These are phyloP conservation scores for Xylota segnis DNA, from an alignment of 2,888 invertebrate genomes.

Conservation along the genomic window DNA sequence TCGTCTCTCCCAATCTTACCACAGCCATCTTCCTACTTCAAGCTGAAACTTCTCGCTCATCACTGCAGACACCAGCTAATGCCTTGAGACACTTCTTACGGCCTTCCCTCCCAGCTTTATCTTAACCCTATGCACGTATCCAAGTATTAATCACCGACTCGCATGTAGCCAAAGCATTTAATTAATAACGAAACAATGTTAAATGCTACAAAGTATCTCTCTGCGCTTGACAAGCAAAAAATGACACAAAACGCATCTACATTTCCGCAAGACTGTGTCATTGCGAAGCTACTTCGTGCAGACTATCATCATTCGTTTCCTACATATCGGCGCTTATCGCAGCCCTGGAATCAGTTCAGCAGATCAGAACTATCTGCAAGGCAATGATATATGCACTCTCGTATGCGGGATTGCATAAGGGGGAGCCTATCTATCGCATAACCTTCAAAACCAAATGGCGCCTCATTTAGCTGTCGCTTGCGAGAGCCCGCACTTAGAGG, in stretches of 20 bases:
- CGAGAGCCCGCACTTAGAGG: slow-evolving; percentile 56
- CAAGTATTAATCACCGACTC: slow-evolving; percentile 48
- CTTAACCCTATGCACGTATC: slow-evolving; percentile 17
- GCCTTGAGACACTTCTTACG: neutral
- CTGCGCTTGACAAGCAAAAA: neutral
- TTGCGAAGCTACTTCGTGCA: slow-evolving; percentile 28
- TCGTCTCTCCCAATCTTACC: too few relatives aligned
- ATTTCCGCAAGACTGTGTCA: slow-evolving; percentile 1
- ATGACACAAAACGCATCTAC: neutral
- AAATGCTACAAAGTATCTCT: slow-evolving; percentile 62
- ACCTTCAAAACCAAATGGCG: slow-evolving; percentile 69
- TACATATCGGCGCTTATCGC: slow-evolving; percentile 36
- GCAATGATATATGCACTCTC: neutral
- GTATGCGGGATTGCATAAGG: neutral
- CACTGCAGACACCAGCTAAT: slow-evolving; percentile 5
- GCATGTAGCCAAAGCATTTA: slow-evolving; percentile 51
- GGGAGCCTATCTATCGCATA: slow-evolving; percentile 10
- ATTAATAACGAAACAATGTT: slow-evolving; percentile 51
- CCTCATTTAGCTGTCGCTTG: slow-evolving; percentile 47
- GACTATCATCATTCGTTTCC: slow-evolving; percentile 31
- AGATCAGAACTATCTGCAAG: slow-evolving; percentile 54
- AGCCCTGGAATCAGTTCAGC: slow-evolving; percentile 54
- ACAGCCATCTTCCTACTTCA: neutral
- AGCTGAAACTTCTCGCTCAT: neutral
- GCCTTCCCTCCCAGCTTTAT: neutral